Percentiles rank a stretch among this genome's conserved stretches.
Evolutionary conservation across 2,888 invertebrate genomes (phyloP).

Genomic region (Arrhopalites spinosus): DNA sequence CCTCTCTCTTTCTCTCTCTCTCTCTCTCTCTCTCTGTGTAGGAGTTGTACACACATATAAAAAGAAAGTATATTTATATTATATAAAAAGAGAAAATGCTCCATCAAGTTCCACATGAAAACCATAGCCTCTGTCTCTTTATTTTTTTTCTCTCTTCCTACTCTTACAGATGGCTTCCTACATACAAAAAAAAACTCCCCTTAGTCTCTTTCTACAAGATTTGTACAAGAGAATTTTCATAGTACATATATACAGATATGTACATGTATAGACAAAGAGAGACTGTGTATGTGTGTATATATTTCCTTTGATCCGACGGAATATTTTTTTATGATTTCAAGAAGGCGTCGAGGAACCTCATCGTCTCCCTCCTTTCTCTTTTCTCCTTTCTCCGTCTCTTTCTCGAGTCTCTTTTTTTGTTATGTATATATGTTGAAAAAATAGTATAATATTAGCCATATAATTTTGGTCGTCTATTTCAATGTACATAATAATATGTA

Average conservation of each 20-base stretch:
- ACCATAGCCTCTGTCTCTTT: not conserved
- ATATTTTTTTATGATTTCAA: conserved; percentile 18
- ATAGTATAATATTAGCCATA: conserved; percentile 10
- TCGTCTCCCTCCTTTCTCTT: not conserved
- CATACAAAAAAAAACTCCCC: too few species aligned
- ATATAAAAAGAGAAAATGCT: conserved; percentile 11
- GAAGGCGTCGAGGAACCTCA: conserved; percentile 5
- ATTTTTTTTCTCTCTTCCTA: not conserved
- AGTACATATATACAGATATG: too few species aligned
- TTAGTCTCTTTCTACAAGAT: too few species aligned
- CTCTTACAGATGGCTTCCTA: too few species aligned
- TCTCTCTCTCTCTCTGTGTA: not conserved
- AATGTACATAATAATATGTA: not conserved
- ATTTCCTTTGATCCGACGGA: conserved; percentile 11
- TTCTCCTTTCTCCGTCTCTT: not conserved
- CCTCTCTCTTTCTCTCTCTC: not conserved
- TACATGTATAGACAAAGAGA: not conserved
- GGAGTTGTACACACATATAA: not conserved
- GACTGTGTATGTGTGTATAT: not conserved
- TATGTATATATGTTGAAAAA: not conserved
- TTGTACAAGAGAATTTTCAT: too few species aligned
- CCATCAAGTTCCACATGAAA: conserved; percentile 16
- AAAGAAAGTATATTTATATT: not conserved
- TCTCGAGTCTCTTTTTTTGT: too few species aligned
- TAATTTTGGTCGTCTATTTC: not conserved